These are phyloP conservation scores for Drosophila sturtevanti DNA, from an alignment of 1,140 invertebrate species.

Conservation along the genomic window DNA sequence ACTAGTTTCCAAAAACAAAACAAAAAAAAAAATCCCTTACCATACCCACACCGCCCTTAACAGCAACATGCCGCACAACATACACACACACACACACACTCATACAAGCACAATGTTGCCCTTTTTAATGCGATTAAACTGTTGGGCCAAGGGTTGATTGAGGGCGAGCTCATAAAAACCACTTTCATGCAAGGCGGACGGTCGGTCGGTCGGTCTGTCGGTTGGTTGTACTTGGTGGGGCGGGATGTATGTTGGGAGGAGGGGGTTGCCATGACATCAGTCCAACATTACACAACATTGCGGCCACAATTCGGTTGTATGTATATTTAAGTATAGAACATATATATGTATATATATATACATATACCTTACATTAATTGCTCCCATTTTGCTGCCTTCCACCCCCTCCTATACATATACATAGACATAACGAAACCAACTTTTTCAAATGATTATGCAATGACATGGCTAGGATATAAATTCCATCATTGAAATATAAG, in stretches of 20 bases:
- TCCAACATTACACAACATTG: conserved; percentile 52
- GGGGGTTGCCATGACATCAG: conserved; percentile 64
- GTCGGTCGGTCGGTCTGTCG: neutral
- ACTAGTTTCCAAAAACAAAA: neutral
- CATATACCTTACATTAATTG: conserved; percentile 51
- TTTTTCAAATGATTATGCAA: conserved; percentile 3
- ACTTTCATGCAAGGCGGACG: conserved; percentile 3
- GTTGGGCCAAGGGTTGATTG: conserved; percentile 57
- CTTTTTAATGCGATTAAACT: conserved; percentile 63
- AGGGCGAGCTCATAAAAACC: conserved; percentile 45
- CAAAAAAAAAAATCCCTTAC: neutral
- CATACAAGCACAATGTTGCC: conserved; percentile 26
- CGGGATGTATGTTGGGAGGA: neutral
- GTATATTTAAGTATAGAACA: neutral
- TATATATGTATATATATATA: neutral
- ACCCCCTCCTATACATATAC: neutral
- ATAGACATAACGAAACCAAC: neutral
- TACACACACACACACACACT: neutral
- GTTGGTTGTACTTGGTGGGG: neutral
- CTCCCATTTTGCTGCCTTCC: conserved; percentile 1
- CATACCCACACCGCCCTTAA: neutral
- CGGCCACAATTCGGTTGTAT: conserved; percentile 28
- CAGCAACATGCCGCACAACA: neutral
- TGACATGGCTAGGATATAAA: neutral
- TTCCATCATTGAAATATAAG: neutral